These are phyloP conservation scores for Paratilapia polleni DNA, from an alignment of 2,113 vertebrate species.

Conservation along the genomic window DNA sequence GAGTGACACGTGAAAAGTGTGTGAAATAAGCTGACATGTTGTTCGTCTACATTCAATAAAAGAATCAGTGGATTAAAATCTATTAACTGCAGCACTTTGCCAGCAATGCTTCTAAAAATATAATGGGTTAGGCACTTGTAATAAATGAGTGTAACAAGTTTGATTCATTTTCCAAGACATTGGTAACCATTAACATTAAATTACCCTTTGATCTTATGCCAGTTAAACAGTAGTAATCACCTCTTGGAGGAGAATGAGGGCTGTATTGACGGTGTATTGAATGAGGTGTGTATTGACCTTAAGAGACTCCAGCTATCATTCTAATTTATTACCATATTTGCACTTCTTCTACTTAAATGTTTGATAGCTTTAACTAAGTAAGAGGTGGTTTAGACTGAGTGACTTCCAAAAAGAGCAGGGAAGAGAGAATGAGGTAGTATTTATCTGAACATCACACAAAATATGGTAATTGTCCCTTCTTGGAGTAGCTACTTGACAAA, in stretches of 20 bases:
- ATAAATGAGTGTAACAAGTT: slow-evolving; percentile 13
- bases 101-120: not conserved
- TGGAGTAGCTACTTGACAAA: slow-evolving; percentile 40
- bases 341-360: slow-evolving; percentile 44
- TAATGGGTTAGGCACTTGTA: not conserved
- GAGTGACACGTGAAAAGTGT: not conserved
- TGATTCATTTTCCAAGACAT: slow-evolving; percentile 4
- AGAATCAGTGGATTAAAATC: not conserved
- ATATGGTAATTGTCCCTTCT: slow-evolving; percentile 34
- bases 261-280: too few relatives aligned
- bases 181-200: slow-evolving; percentile 1
- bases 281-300: slow-evolving; percentile 52
- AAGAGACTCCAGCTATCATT: slow-evolving; percentile 48
- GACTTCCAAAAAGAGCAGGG: slow-evolving; percentile 26
- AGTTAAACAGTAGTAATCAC: slow-evolving; percentile 39
- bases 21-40: not conserved
- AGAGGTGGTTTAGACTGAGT: slow-evolving; percentile 1
- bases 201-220: slow-evolving; percentile 18
- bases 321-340: slow-evolving; percentile 8
- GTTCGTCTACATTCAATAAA: not conserved
- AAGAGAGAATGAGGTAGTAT: not conserved
- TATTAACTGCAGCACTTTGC: slow-evolving; percentile 1
- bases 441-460: slow-evolving; percentile 57
- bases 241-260: slow-evolving; percentile 17
- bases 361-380: slow-evolving; percentile 27